Base-by-base conservation (phyloP, 2,888 invertebrate genomes). In the Rhyacophila evoluta region DNA sequence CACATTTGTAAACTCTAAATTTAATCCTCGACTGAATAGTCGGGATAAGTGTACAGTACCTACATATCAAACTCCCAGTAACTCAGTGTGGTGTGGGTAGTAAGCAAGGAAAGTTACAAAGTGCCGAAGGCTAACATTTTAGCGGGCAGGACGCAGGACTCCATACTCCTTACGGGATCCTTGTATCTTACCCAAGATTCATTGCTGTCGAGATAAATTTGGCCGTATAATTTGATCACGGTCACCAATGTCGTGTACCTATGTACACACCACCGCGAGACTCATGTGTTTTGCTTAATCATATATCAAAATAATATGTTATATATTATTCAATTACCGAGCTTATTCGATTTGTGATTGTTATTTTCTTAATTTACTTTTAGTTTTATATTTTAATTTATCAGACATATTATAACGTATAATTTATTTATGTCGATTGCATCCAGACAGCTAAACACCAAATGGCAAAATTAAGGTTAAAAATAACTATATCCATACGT, bases 191-290 rank as follows among this genome's bases (percentile, higher is more conserved):
- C 55, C 55, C 72, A 79, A 81, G 79, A 81, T 79, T 79, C 75
- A 81, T 81, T 81, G 75, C 78, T 55, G 29, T 72, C 74, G 76
- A 79, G 81, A 81, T 81, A 79, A 81, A 81, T 77, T 76, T 67
- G 28, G 38, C 39, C 75, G 75, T 79, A 72, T 38, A 39, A 67
- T 37, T 75, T 75, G 79, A 79, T 79, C 72, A 68, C 75, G 79
- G 79, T 79, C 75, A 79, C 75, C 72, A 55, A 70, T 55, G 55
- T 8, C 55, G 15, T 55, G 29, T 70, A 29, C 36, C 6, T 6
- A 70, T 70, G 55, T 55, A 55, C 55, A 25, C 55, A 19, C 10
- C 10, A 25, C 19, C 19, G 25, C 55, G 8, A 41, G 55, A 55
- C 55, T 25, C 1, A 8, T 6, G 8, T 55, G 19, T 55, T 25